Evolutionary conservation across 2,888 invertebrate species (phyloP), one percentile per base, ranked within the genome.

Genomic region (Teleiodes luculella): DNA sequence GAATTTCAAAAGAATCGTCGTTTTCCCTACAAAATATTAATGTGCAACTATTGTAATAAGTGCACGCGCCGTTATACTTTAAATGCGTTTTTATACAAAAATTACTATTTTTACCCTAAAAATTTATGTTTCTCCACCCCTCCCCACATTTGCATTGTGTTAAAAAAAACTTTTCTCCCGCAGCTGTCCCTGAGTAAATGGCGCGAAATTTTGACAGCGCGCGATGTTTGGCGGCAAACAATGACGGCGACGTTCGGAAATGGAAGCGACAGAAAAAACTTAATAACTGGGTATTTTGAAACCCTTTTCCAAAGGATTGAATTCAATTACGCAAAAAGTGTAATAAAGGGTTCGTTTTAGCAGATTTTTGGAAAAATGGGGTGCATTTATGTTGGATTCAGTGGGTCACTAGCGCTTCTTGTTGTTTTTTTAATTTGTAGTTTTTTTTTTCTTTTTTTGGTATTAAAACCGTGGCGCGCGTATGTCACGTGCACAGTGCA

Each of bases 251-350:
- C 71, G 61, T 39, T 46, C 49, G 52, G 36, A 68, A 65, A 67
- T 60, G 70, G 67, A 64, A 64, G 62, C 60, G 61, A 57, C 56
- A 59, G 78, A 82, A 83, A 84, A 82, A 78, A 70, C 63, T 74
- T 72, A 80, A 80, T 83, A 80, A 78, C 63, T 3, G 73, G 78
- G 76, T 78, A 76, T 73, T 83, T 83, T 85, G 66, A 79, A 86
- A 86, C 88, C 89, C 86, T 86, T 86, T 87, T 86, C 86, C 84
- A 84, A 86, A 83, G 88, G 88, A 88, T 86, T 89, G 82, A 80
- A 86, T 89, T 84, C 86, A 80, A 87, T 88, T 87, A 85, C 70
- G 66, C 68, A 71, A 78, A 83, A 82, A 83, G 66, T 61, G 65
- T 70, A 75, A 79, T 78, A 79, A 83, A 80, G 85, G 86, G 80